phyloP scores from a whole-genome alignment of 2,888 invertebrate species.

The Prostheceraeus crozeri region DNA sequence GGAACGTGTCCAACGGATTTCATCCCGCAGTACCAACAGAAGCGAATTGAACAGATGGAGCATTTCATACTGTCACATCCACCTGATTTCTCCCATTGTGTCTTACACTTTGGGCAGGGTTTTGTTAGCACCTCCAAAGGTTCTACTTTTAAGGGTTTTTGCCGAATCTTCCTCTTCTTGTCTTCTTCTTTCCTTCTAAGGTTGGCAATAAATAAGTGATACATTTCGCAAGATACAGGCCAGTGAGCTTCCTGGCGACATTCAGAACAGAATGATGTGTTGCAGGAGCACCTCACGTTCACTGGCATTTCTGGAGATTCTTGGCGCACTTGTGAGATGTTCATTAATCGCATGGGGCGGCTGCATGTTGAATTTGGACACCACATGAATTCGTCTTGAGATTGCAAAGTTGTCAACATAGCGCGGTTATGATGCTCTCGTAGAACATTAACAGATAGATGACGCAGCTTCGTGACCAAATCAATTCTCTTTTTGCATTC shows the following conservation, averaged over 20 bases:
- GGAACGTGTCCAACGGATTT: no score
- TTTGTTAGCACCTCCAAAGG: no score
- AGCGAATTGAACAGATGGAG: no score
- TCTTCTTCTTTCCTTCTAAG: no score
- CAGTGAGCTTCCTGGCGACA: background rate
- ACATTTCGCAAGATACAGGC: slow-evolving; percentile 5
- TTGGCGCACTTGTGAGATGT: background rate
- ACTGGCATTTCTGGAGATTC: background rate
- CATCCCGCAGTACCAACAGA: no score
- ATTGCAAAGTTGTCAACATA: background rate
- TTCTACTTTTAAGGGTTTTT: no score
- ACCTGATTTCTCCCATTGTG: no score
- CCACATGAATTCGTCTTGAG: background rate
- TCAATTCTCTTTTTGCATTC: background rate
- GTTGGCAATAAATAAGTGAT: no score
- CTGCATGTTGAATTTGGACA: slow-evolving; percentile 3
- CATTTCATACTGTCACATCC: no score
- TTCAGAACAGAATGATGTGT: slow-evolving; percentile 19
- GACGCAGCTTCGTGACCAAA: background rate
- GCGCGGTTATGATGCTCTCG: background rate
- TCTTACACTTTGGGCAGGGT: no score
- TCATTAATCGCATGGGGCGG: background rate
- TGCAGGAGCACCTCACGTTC: background rate
- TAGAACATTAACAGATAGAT: background rate
- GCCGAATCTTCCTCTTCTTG: no score